phyloP scores from a whole-genome alignment of 2,113 vertebrate genomes.

The Chaetorhynchus papuensis region DNA sequence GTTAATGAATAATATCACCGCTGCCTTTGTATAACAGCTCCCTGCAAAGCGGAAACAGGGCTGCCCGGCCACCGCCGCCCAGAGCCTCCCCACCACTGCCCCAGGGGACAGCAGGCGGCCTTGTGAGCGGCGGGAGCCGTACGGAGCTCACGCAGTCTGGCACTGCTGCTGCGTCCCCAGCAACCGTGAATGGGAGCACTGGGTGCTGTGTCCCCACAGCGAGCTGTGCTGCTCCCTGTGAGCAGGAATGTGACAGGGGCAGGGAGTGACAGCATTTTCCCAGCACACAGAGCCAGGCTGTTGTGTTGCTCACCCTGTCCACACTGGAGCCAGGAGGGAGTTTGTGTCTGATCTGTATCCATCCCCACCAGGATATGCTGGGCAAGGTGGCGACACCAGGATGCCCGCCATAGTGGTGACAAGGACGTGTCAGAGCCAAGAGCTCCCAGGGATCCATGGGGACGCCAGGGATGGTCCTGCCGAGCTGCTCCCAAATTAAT shows the following conservation, averaged over 20 bases:
- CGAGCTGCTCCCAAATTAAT: not conserved
- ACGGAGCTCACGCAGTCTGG: rapidly evolving
- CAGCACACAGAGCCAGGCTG: not conserved
- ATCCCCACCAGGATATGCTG: not conserved
- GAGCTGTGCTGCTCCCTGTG: not conserved
- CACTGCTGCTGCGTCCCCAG: rapidly evolving
- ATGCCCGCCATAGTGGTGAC: rapidly evolving
- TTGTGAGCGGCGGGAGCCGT: rapidly evolving
- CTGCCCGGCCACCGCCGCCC: not conserved
- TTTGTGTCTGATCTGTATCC: not conserved
- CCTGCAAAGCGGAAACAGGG: not conserved
- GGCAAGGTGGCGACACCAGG: not conserved
- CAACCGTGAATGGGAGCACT: not conserved
- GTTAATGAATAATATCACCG: slow-evolving; percentile 87
- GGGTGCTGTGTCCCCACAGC: not conserved
- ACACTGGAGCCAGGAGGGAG: not conserved
- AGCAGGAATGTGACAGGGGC: rapidly evolving
- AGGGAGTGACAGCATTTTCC: not conserved
- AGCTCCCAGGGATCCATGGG: not conserved
- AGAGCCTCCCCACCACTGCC: not conserved
- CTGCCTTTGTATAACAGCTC: slow-evolving; percentile 58
- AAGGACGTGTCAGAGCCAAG: not conserved
- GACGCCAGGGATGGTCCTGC: not conserved
- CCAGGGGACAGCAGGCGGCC: not conserved
- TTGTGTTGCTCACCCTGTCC: rapidly evolving